phyloP scores from a whole-genome alignment of 2,888 invertebrate genomes.

The Campaea margaritaria region DNA sequence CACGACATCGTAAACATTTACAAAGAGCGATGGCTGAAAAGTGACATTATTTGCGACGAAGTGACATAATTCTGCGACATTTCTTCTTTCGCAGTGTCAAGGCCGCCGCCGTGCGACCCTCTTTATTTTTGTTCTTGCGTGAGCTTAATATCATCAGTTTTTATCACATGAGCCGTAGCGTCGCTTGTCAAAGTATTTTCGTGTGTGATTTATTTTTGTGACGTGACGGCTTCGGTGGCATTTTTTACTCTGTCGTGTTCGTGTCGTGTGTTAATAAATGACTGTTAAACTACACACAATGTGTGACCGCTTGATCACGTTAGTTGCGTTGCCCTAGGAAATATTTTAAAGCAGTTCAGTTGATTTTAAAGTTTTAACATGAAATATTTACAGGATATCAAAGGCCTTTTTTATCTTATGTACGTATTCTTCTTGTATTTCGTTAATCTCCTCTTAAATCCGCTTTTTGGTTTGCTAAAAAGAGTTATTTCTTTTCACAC shows the following conservation, averaged over 20 bases:
- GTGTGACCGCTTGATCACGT: neutral
- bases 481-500: too few species aligned
- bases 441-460: too few species aligned
- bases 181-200: slow-evolving; percentile 19
- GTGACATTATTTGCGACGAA: slow-evolving; percentile 20
- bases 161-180: slow-evolving; percentile 27
- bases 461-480: too few species aligned
- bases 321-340: too few species aligned
- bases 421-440: too few species aligned
- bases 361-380: too few species aligned
- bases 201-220: slow-evolving; percentile 14
- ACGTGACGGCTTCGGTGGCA: slow-evolving; percentile 11
- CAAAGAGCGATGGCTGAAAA: slow-evolving; percentile 30
- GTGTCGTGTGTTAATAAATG: neutral
- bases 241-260: neutral
- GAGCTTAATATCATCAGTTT: slow-evolving; percentile 35
- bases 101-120: slow-evolving; percentile 31
- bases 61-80: slow-evolving; percentile 23
- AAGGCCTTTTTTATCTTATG: too few species aligned
- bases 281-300: too few species aligned
- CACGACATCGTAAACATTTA: slow-evolving; percentile 5
- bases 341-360: too few species aligned
- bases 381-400: too few species aligned
- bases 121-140: slow-evolving; percentile 36
- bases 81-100: slow-evolving; percentile 36